Evolutionary conservation across 2,797 vertebrate genomes (phyloP).

Genomic region (Zonotrichia albicollis): DNA sequence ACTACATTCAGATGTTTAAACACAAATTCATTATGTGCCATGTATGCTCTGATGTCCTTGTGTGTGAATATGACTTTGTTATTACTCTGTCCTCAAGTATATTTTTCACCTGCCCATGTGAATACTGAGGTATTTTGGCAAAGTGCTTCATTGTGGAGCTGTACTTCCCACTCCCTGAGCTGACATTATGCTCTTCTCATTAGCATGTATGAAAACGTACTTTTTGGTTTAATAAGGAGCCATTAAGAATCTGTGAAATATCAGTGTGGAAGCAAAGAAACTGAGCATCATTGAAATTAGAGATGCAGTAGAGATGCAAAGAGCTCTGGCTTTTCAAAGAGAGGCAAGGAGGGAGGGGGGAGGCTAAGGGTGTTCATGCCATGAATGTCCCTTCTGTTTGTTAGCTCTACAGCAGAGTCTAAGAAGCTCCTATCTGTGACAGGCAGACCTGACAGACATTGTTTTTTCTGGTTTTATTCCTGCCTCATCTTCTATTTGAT

Average conservation of each 20-base stretch:
- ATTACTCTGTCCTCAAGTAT: not conserved
- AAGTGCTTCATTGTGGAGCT: not conserved
- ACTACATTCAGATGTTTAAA: conserved; percentile 44
- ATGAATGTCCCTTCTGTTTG: conserved; percentile 57
- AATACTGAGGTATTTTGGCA: not conserved
- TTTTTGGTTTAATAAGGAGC: conserved; percentile 12
- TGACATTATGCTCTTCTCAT: conserved; percentile 23
- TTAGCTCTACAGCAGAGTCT: not conserved
- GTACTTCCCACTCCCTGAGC: not conserved
- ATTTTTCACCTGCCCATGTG: conserved; percentile 6
- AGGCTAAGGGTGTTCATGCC: not conserved
- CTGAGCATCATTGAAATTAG: not conserved
- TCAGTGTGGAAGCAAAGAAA: not conserved
- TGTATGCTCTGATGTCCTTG: conserved; percentile 26
- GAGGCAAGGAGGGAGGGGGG: not conserved
- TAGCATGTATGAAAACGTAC: not conserved
- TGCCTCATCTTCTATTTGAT: not conserved
- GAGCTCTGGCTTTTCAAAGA: conserved; percentile 23
- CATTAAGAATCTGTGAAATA: conserved; percentile 20
- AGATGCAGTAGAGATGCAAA: not conserved
- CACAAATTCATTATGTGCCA: conserved; percentile 30
- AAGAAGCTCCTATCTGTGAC: conserved; percentile 44
- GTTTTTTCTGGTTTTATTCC: not conserved
- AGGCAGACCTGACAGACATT: conserved; percentile 11
- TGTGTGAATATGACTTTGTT: conserved; percentile 34